Base-by-base conservation (phyloP, 2,888 invertebrate species). In the Trisateles emortualis region DNA sequence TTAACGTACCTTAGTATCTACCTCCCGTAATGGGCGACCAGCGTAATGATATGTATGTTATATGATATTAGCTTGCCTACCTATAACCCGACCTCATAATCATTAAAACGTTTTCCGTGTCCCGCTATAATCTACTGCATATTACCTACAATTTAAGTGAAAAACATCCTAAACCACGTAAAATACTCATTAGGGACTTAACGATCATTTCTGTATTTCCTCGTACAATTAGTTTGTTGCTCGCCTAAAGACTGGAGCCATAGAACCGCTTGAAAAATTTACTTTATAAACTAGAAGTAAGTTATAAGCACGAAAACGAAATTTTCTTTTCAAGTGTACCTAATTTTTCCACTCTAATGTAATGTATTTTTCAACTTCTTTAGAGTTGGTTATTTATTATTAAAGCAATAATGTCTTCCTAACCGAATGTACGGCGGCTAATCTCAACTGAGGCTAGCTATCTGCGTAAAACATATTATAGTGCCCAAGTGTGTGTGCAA, bases 81-180 rank as follows among this genome's bases (percentile, higher is more conserved):
- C n/a, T n/a, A n/a, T n/a, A n/a, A n/a, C n/a, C n/a, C 6, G 0
- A 14, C 32, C 10, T n/a, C 9, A 10, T 32, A 40, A 64, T 59
- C 54, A 52, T 47, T 68, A 41, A 74, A 76, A 72, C 51, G 58
- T 62, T 72, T 73, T 73, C 51, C 73, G 51, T 67, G 64, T 69
- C 62, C 59, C 52, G 14, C 14, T 9, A 14, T 47, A 64, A 58
- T 65, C 66, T 64, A 52, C 42, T 10, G 2, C 26, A 36, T 32
- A 59, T 50, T 60, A 64, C 45, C 52, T 62, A 53, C 48, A 59
- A 54, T 59, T 62, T 59, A 59, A 64, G 49, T 61, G 33, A 26
- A 47, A 64, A 67, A 54, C 64, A 52, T 48, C 50, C 29, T 11
- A 53, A 54, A 55, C 59, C 71, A 72, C 72, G 71, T 57, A 52